A percentile compares a stretch with the other conserved stretches of the same genome.
These are phyloP conservation scores for Cacatua alba DNA, from an alignment of 2,113 vertebrate genomes.

Conservation along the genomic window DNA sequence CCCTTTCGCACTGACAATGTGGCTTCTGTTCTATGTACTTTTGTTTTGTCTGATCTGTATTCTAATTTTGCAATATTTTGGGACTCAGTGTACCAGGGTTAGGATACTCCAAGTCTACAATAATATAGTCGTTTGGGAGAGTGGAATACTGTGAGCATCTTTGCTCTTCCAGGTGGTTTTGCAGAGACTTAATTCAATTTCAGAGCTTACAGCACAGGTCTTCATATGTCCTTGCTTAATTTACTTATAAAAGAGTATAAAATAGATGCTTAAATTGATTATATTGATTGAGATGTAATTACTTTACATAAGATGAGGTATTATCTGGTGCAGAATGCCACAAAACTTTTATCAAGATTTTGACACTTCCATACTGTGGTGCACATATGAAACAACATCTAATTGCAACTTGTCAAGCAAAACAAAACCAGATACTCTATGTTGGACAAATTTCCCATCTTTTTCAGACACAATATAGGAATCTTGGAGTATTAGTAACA, in stretches of 20 bases:
- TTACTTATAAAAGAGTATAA: neutral
- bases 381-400: neutral
- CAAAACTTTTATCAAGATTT: neutral
- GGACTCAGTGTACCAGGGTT: neutral
- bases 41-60: neutral
- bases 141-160: neutral
- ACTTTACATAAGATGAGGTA: neutral
- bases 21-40: neutral
- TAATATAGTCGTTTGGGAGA: neutral
- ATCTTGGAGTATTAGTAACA: neutral
- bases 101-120: neutral
- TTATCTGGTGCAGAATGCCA: neutral
- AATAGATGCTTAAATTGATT: neutral
- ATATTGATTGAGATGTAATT: neutral
- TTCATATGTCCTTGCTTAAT: neutral
- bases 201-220: neutral
- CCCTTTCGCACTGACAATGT: neutral
- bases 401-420: neutral
- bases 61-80: neutral
- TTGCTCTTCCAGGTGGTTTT: neutral
- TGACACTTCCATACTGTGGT: neutral
- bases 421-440: neutral
- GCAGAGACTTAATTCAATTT: neutral
- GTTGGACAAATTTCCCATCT: neutral
- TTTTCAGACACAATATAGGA: neutral